phyloP scores from a whole-genome alignment of 2,888 invertebrate species.

The Antheraea yamamai region DNA sequence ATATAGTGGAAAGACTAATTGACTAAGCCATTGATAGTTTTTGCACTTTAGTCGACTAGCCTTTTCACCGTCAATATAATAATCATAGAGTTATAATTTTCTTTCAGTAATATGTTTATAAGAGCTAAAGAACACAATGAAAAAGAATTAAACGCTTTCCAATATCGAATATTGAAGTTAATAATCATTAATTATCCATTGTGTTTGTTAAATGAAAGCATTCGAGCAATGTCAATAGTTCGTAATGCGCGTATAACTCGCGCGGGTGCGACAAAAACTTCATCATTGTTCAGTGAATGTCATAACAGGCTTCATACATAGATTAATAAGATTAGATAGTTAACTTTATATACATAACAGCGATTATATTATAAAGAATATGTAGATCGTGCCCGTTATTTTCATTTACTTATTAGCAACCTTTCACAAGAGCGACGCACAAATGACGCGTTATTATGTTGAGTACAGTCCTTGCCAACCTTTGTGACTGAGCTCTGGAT shows the following conservation, averaged over 20 bases:
- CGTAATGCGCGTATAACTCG: not conserved
- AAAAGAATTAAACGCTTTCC: not conserved
- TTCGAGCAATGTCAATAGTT: not conserved
- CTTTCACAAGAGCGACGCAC: too few species aligned
- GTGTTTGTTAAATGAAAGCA: conserved; percentile 15
- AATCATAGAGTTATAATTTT: not conserved
- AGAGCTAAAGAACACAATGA: not conserved
- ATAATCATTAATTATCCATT: conserved; percentile 8
- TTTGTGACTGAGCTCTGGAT: too few species aligned
- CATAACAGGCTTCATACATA: not conserved
- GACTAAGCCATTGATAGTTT: too few species aligned
- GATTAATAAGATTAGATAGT: not conserved
- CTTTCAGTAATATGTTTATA: not conserved
- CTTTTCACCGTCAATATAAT: too few species aligned
- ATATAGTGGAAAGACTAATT: too few species aligned
- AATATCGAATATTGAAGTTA: not conserved
- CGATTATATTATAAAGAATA: not conserved
- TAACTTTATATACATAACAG: not conserved
- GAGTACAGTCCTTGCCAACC: too few species aligned
- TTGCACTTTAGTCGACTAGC: too few species aligned
- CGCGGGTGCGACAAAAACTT: conserved; percentile 3
- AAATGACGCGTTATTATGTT: too few species aligned
- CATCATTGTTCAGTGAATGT: conserved; percentile 14
- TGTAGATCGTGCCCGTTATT: not conserved
- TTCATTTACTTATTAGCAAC: too few species aligned